phyloP scores from a whole-genome alignment of 2,888 invertebrate genomes.

The Morpho deidamia region DNA sequence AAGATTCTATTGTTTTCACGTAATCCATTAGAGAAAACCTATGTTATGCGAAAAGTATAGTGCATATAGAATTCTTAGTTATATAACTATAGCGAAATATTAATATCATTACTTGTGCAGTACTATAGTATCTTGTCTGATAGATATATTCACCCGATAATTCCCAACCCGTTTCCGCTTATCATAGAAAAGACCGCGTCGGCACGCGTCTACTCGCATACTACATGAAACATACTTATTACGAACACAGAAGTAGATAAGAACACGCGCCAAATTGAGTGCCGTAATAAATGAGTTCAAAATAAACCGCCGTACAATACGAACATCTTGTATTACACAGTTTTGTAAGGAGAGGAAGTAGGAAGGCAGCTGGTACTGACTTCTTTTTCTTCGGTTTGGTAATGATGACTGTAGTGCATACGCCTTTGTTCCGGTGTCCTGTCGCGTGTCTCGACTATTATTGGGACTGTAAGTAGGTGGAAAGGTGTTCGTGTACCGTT shows the following conservation, averaged over 20 bases:
- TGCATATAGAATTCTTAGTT: too few relatives aligned
- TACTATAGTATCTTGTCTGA: background rate
- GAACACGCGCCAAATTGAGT: slow-evolving; percentile 73
- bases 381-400: slow-evolving; percentile 61
- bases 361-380: slow-evolving; percentile 69
- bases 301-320: slow-evolving; percentile 58
- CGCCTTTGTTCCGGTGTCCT: slow-evolving; percentile 63
- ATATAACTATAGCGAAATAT: too few relatives aligned
- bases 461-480: slow-evolving; percentile 61
- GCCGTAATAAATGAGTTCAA: slow-evolving; percentile 69
- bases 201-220: slow-evolving; percentile 37
- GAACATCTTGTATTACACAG: slow-evolving; percentile 70
- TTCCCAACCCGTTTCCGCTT: slow-evolving; percentile 31
- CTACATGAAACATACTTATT: slow-evolving; percentile 30
- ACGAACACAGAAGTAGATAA: slow-evolving; percentile 54
- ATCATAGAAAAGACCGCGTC: slow-evolving; percentile 28
- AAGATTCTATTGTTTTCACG: too few relatives aligned
- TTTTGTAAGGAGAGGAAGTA: slow-evolving; percentile 72
- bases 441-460: slow-evolving; percentile 67
- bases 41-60: too few relatives aligned
- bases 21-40: too few relatives aligned
- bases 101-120: too few relatives aligned
- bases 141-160: slow-evolving; percentile 12
- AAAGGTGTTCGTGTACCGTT: slow-evolving; percentile 71
- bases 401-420: slow-evolving; percentile 73